A percentile compares a stretch with the other conserved stretches of the same genome.
Evolutionary conservation across 2,113 vertebrate genomes (phyloP).

Genomic region (Sialia sialis): DNA sequence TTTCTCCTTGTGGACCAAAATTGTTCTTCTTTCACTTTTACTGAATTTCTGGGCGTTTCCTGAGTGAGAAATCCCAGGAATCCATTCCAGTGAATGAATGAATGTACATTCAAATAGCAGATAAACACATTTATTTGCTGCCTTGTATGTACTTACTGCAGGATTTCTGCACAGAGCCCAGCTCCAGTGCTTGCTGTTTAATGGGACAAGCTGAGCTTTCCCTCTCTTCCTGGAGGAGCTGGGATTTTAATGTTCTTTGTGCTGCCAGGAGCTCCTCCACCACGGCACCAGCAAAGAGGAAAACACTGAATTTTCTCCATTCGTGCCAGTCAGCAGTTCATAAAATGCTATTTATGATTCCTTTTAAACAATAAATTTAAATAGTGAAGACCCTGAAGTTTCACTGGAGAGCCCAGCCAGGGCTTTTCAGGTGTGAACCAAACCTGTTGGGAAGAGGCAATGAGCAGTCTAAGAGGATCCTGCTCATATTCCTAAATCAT

Average conservation of each 20-base stretch:
- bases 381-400: not conserved
- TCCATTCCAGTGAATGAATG: not conserved
- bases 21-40: not conserved
- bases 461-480: not conserved
- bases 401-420: not conserved
- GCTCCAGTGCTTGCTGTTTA: not conserved
- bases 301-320: not conserved
- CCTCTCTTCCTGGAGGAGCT: not conserved
- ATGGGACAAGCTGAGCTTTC: not conserved
- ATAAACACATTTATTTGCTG: not conserved
- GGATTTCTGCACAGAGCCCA: not conserved
- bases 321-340: not conserved
- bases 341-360: not conserved
- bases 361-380: not conserved
- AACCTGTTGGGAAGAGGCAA: not conserved
- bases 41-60: not conserved
- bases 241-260: not conserved
- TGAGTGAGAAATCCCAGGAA: not conserved
- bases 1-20: not conserved
- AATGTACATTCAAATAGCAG: not conserved
- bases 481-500: not conserved
- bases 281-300: not conserved
- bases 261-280: not conserved
- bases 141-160: not conserved
- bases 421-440: not conserved